These are phyloP conservation scores for Chrysolina oricalcia DNA, from an alignment of 2,888 invertebrate species.

Conservation along the genomic window DNA sequence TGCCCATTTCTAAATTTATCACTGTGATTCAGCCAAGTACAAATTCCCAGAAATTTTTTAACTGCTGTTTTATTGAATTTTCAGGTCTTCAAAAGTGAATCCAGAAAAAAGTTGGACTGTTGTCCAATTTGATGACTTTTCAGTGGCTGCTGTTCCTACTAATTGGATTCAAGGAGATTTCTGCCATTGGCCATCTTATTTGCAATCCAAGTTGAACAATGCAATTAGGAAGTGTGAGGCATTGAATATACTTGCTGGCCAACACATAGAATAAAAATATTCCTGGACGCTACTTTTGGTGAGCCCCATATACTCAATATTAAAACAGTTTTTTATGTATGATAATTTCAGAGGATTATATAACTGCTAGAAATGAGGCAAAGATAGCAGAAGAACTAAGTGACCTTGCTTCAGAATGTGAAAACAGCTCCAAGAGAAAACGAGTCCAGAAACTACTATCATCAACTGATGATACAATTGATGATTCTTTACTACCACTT, in stretches of 20 bases:
- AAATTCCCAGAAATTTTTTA: too few species aligned
- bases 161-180: constrained; percentile 15
- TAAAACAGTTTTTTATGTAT: not conserved
- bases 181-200: constrained; percentile 29
- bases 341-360: not conserved
- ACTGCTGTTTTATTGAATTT: too few species aligned
- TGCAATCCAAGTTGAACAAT: not conserved
- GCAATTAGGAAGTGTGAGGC: constrained; percentile 22
- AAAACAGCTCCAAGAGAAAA: not conserved
- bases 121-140: constrained; percentile 25
- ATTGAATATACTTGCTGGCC: constrained; percentile 18
- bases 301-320: not conserved
- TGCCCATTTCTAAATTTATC: too few species aligned
- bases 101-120: constrained; percentile 25
- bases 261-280: constrained; percentile 18
- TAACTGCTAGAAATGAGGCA: not conserved
- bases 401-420: not conserved
- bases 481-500: too few species aligned
- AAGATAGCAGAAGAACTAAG: not conserved
- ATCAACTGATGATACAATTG: not conserved
- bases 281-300: constrained; percentile 18
- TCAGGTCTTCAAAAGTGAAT: too few species aligned
- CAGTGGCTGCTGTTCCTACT: constrained; percentile 32
- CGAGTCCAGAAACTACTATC: not conserved
- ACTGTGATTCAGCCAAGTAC: too few species aligned